A percentile compares a stretch with the other conserved stretches of the same genome.
Evolutionary conservation across 2,113 vertebrate genomes (phyloP).

Genomic region (Tonatia bakeri): DNA sequence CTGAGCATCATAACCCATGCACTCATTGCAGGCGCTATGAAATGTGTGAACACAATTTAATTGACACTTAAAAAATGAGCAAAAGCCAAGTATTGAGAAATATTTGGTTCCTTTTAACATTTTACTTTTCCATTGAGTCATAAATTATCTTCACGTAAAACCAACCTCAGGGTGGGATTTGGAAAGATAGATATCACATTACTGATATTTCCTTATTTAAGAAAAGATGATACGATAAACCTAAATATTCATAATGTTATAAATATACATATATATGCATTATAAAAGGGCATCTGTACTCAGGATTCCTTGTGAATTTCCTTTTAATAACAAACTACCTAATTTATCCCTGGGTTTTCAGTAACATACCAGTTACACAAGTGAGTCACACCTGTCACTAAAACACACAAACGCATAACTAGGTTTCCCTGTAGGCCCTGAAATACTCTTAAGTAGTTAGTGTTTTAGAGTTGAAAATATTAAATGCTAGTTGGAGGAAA

Average conservation of each 20-base stretch:
- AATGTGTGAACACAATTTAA: neutral
- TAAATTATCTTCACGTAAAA: constrained; percentile 13
- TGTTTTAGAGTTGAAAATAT: constrained; percentile 41
- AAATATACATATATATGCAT: neutral
- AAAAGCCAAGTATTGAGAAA: neutral
- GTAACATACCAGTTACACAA: constrained; percentile 12
- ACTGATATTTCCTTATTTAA: neutral
- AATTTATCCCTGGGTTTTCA: constrained; percentile 26
- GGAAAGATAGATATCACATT: neutral
- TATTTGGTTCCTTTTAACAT: neutral
- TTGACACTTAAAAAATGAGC: neutral
- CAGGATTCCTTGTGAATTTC: neutral
- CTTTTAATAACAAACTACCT: neutral
- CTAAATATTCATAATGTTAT: neutral
- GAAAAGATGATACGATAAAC: neutral
- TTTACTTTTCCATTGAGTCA: neutral
- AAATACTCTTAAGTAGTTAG: neutral
- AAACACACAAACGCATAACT: neutral
- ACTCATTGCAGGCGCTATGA: neutral
- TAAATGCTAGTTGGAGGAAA: neutral
- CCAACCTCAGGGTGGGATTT: neutral
- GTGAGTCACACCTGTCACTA: neutral
- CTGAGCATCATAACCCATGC: neutral
- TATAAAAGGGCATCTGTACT: neutral
- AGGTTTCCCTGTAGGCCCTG: neutral